Evolutionary conservation across 2,888 invertebrate genomes (phyloP), one percentile per base, ranked within the genome.

Genomic region (Argyra leucocephala): DNA sequence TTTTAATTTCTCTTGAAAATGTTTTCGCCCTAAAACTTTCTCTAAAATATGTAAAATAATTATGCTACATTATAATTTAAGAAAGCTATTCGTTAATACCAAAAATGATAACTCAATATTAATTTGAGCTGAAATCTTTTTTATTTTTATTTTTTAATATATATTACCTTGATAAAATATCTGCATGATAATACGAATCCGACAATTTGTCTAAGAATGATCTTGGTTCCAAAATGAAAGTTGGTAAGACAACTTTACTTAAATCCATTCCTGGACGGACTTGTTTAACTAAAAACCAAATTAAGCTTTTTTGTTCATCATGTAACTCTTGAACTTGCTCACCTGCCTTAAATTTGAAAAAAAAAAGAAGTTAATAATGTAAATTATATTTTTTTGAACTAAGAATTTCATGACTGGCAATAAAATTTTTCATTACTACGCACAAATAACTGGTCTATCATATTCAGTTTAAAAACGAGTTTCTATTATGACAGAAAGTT

Each of bases 221-320:
- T 61, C 96, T 83, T 1, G 96, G 94, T 76, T 96, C 96, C 71
- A 96, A 81, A 66, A 96, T 96, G 77, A 96, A 96, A 0, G 96
- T 96, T 0, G 96, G 96, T 70, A 96, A 81, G 18, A 95, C 94
- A 61, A 96, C 91, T 70, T 79, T 80, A 71, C 85, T 83, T 36
- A 96, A 82, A 81, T 96, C 96, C 96, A 96, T 96, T 62, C 96
- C 96, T 0, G 96, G 95, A 21, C 95, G 85, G 48, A 95, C 93
- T 84, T 96, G 96, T 80, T 96, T 96, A 74, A 96, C 84, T 57
- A 96, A 83, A 76, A 90, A 91, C 96, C 96, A 96, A 72, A 96
- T 89, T 60, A 96, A 82, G 22, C 93, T 93, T 79, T 95, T 96
- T 81, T 96, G 94, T 78, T 96, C 96, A 66, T 96, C 96, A 0